These are phyloP conservation scores for Diogma glabrata DNA, from an alignment of 2,888 invertebrate genomes.

Conservation along the genomic window DNA sequence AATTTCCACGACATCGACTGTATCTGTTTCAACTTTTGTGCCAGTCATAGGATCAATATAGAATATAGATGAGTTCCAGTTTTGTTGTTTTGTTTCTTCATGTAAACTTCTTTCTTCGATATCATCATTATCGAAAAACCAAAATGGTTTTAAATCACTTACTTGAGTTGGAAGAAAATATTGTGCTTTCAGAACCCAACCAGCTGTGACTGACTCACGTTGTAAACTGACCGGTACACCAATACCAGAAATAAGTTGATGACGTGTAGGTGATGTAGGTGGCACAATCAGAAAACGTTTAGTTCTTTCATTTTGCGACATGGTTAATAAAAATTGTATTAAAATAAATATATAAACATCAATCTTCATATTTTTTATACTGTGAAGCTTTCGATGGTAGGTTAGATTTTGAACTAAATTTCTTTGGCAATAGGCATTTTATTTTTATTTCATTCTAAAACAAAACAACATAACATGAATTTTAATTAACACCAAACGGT, in stretches of 20 bases:
- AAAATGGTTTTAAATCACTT: slow-evolving; percentile 18
- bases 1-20: not conserved
- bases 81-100: no score
- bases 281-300: slow-evolving; percentile 28
- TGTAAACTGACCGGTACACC: slow-evolving; percentile 31
- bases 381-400: no score
- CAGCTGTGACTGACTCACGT: slow-evolving; percentile 32
- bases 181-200: slow-evolving; percentile 31
- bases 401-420: no score
- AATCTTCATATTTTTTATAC: no score
- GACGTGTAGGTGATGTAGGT: slow-evolving; percentile 28
- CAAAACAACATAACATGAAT: no score
- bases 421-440: no score
- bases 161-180: slow-evolving; percentile 24
- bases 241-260: slow-evolving; percentile 31
- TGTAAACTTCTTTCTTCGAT: not conserved
- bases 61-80: not conserved
- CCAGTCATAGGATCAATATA: not conserved
- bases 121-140: slow-evolving; percentile 24
- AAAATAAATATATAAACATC: no score
- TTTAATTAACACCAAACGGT: no score
- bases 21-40: not conserved
- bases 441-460: no score
- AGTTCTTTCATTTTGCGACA: not conserved
- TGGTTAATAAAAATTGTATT: not conserved